A percentile compares a stretch with the other conserved stretches of the same genome.
These are phyloP conservation scores for Epinephelus malabaricus DNA, from an alignment of 2,797 vertebrate species.

Conservation along the genomic window DNA sequence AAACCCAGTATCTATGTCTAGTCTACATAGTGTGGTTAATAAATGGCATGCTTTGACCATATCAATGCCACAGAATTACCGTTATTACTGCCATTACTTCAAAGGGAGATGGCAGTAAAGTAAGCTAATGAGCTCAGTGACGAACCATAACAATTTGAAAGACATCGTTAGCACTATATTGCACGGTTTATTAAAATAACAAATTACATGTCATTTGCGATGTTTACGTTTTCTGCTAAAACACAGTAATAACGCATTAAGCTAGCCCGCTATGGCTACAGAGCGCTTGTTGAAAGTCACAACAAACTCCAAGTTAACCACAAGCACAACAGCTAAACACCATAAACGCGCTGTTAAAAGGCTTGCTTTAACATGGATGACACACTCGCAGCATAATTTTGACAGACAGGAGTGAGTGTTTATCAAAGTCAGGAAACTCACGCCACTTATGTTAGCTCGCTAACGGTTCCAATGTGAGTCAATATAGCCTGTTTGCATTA, in stretches of 20 bases:
- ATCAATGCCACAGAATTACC: too few relatives aligned
- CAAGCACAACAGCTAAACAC: not conserved
- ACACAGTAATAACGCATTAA: not conserved
- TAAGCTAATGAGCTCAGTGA: not conserved
- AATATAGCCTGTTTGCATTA: slow-evolving; percentile 30
- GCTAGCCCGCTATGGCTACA: not conserved
- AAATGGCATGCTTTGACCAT: not conserved
- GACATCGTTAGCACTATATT: not conserved
- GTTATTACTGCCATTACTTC: not conserved
- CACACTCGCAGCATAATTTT: too few relatives aligned
- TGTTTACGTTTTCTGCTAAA: not conserved
- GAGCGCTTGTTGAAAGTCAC: slow-evolving; percentile 41
- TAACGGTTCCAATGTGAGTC: slow-evolving; percentile 9
- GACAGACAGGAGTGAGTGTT: accelerated
- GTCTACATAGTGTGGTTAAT: not conserved
- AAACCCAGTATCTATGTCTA: too few relatives aligned
- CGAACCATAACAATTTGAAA: not conserved
- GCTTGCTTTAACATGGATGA: not conserved
- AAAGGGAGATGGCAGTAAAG: not conserved
- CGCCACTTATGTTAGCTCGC: slow-evolving; percentile 3
- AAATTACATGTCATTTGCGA: not conserved
- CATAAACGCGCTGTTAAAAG: not conserved
- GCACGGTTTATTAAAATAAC: not conserved
- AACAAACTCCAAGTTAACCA: slow-evolving; percentile 51
- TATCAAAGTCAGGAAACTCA: not conserved